phyloP scores from a whole-genome alignment of 1,140 invertebrate species.

The Sweltsa coloradensis region DNA sequence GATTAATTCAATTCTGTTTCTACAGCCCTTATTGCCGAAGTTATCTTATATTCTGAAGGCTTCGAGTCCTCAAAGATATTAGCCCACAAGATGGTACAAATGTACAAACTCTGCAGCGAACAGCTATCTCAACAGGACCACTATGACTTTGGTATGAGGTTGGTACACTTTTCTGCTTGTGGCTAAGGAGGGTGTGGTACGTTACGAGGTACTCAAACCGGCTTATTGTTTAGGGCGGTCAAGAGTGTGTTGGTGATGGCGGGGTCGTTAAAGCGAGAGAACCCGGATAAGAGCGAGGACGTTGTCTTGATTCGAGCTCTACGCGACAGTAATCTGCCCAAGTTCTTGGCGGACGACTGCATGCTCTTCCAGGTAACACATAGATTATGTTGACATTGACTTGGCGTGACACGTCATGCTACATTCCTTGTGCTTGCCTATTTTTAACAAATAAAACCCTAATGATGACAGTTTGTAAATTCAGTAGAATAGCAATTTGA shows the following conservation, averaged over 20 bases:
- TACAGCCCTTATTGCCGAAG: constrained; percentile 77
- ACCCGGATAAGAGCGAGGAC: constrained; percentile 69
- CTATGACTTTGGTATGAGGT: constrained; percentile 90
- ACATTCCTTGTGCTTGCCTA: too few relatives aligned
- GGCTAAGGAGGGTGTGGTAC: too few relatives aligned
- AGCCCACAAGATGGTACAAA: constrained; percentile 80
- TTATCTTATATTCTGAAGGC: constrained; percentile 83
- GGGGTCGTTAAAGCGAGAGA: constrained; percentile 71
- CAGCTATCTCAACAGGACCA: constrained; percentile 87
- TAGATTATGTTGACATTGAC: background rate
- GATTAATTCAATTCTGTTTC: too few relatives aligned
- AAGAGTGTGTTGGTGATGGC: constrained; percentile 70
- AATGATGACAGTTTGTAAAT: too few relatives aligned
- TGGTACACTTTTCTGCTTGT: too few relatives aligned
- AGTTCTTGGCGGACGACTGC: constrained; percentile 78
- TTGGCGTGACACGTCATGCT: too few relatives aligned
- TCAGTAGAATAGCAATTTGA: too few relatives aligned
- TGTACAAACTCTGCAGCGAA: constrained; percentile 86
- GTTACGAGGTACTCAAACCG: background rate
- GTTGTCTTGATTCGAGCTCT: constrained; percentile 69
- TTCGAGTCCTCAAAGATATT: constrained; percentile 77
- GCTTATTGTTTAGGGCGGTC: constrained; percentile 29
- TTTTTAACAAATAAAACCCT: too few relatives aligned
- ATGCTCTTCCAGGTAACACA: constrained; percentile 49
- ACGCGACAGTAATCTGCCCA: constrained; percentile 83